These are phyloP conservation scores for Cosmia pyralina DNA, from an alignment of 2,888 invertebrate species.

Conservation along the genomic window DNA sequence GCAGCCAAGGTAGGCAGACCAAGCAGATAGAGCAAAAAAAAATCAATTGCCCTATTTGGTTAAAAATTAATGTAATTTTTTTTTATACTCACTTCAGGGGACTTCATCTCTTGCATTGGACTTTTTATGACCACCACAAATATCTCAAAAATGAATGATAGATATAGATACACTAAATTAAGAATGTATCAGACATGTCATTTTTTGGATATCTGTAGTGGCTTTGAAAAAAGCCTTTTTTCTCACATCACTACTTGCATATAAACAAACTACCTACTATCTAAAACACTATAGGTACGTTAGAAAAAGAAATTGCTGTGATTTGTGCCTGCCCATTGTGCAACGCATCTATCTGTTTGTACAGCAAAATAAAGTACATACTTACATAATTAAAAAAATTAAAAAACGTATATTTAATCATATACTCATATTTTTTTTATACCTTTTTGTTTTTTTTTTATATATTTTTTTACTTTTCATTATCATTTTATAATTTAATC, in stretches of 20 bases:
- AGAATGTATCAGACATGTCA: neutral
- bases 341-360: neutral
- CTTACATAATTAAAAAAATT: neutral
- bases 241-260: neutral
- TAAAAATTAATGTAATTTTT: neutral
- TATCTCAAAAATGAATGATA: neutral
- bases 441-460: too few relatives aligned
- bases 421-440: too few relatives aligned
- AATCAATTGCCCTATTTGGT: neutral
- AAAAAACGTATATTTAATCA: too few relatives aligned
- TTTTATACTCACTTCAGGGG: neutral
- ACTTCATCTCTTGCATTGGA: neutral
- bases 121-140: neutral
- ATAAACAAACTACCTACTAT: neutral
- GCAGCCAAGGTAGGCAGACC: neutral
- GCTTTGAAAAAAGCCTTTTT: neutral
- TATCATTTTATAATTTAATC: too few relatives aligned
- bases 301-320: neutral
- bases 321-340: neutral
- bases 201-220: constrained; percentile 1
- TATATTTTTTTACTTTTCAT: too few relatives aligned
- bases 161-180: neutral
- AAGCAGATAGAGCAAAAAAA: neutral
- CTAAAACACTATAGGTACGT: neutral
- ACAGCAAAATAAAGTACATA: neutral